A percentile compares a stretch with the other conserved stretches of the same genome.
These are phyloP conservation scores for Petrocephalus zakoni DNA, from an alignment of 2,113 vertebrate genomes.

Conservation along the genomic window DNA sequence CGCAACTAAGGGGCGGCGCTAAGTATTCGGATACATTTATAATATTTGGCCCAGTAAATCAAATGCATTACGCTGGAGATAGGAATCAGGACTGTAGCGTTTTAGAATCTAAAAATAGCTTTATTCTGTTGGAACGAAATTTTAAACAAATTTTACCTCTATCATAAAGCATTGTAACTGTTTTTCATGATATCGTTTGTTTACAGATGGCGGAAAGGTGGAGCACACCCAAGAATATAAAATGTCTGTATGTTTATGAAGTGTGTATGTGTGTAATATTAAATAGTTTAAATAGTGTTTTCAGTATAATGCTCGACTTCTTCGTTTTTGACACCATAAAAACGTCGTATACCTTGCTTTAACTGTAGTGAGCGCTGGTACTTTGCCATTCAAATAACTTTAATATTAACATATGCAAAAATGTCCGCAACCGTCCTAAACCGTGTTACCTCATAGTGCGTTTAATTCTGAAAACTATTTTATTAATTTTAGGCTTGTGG, in stretches of 20 bases:
- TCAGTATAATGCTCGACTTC: not conserved
- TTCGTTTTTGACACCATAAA: not conserved
- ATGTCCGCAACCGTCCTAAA: not conserved
- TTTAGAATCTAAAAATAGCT: not conserved
- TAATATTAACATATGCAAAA: not conserved
- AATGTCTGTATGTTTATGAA: no score
- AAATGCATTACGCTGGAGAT: not conserved
- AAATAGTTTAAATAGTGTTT: not conserved
- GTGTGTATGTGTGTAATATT: no score
- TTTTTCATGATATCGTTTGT: not conserved
- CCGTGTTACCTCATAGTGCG: not conserved
- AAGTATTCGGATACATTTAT: not conserved
- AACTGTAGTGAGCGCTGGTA: not conserved
- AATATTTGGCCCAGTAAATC: not conserved
- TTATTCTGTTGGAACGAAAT: not conserved
- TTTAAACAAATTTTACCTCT: not conserved
- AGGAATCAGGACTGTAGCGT: not conserved
- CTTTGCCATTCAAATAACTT: slow-evolving; percentile 10
- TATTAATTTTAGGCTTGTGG: not conserved
- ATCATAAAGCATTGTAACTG: not conserved
- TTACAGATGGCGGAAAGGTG: not conserved
- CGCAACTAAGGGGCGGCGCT: not conserved
- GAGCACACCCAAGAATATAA: no score
- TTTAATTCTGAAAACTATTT: not conserved
- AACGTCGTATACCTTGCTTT: not conserved